Conservation (phyloP, 2,113 vertebrate genomes). For the Meles meles region DNA sequence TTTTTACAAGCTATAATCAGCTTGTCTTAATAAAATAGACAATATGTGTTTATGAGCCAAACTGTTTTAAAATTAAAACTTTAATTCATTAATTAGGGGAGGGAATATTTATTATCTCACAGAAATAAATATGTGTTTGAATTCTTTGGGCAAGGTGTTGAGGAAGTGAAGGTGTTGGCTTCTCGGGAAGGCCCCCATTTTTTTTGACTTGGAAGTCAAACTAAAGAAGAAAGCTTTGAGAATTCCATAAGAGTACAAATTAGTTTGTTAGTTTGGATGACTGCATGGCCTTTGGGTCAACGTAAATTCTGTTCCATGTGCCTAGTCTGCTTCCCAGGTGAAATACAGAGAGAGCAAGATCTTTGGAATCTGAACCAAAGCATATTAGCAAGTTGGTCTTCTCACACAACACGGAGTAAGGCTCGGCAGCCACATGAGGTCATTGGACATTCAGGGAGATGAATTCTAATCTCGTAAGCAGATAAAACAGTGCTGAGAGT, state of each 20-base stretch:
- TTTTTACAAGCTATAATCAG: slow-evolving; percentile 46
- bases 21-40: slow-evolving; percentile 30
- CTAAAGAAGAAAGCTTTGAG: neutral
- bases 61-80: neutral
- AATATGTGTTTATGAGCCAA: neutral
- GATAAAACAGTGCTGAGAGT: neutral
- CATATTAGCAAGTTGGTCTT: neutral
- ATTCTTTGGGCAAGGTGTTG: neutral
- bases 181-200: neutral
- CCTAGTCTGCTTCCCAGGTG: neutral
- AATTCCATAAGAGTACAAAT: no score
- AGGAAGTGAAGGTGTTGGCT: neutral
- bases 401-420: neutral
- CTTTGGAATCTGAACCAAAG: neutral
- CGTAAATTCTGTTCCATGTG: neutral
- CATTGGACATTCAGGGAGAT: neutral
- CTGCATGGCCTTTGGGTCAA: neutral
- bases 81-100: neutral
- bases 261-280: neutral
- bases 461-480: neutral
- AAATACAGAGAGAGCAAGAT: neutral
- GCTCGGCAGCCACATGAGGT: neutral
- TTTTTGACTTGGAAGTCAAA: neutral
- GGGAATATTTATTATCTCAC: neutral
- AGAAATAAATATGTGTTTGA: neutral